Conservation (phyloP, 64 coral and sea anemone genomes). For the Platygyra sinensis region DNA sequence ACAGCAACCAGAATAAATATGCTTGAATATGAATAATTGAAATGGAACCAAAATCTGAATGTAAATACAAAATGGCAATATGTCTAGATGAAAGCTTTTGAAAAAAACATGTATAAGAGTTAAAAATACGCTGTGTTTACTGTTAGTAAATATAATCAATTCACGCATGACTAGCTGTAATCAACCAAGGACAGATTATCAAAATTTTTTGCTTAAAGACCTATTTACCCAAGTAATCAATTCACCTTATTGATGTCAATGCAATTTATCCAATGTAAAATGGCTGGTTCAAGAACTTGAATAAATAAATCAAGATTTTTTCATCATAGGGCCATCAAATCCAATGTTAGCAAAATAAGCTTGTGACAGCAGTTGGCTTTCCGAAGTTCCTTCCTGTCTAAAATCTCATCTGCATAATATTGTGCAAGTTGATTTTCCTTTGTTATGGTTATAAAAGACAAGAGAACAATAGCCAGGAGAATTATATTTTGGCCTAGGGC, state of each 20-base stretch:
- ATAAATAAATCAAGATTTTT: conserved; percentile 1
- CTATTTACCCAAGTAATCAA: not conserved
- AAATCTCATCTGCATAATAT: conserved; percentile 32
- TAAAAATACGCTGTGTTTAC: not conserved
- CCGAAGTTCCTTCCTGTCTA: conserved; percentile 15
- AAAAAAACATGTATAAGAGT: not conserved
- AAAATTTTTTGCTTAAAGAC: not conserved
- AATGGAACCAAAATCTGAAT: not conserved
- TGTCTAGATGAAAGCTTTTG: not conserved
- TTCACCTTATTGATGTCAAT: not conserved
- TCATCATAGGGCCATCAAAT: not conserved
- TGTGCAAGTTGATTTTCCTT: not conserved
- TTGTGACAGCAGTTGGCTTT: not conserved
- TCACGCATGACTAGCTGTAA: not conserved
- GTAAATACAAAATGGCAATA: not conserved
- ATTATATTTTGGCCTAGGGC: not conserved
- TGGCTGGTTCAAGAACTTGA: not conserved
- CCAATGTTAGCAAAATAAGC: not conserved
- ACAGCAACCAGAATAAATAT: not conserved
- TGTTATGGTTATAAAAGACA: conserved; percentile 30
- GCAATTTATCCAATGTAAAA: not conserved
- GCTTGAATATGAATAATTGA: not conserved
- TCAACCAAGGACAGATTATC: not conserved
- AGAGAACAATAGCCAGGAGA: not conserved
- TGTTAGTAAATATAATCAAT: not conserved